These are phyloP conservation scores for Cercocebus atys DNA, from an alignment of 2,113 vertebrate genomes.

Conservation along the genomic window DNA sequence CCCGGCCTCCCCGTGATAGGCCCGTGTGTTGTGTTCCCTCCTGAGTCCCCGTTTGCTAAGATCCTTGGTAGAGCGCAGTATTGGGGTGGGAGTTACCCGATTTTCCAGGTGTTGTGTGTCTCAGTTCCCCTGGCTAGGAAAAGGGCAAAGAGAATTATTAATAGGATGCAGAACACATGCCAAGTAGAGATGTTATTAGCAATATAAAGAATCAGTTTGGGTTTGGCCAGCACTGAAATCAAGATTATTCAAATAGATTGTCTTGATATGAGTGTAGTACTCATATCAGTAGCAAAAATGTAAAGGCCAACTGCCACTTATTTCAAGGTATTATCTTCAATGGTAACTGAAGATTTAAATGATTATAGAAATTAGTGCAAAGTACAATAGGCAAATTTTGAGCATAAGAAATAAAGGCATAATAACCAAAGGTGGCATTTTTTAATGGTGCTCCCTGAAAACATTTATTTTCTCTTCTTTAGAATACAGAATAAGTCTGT, in stretches of 20 bases:
- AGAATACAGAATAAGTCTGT: background rate
- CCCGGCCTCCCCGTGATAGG: too few relatives aligned
- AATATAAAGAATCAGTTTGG: background rate
- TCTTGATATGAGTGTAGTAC: background rate
- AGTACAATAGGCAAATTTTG: background rate
- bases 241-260: background rate
- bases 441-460: background rate
- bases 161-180: background rate
- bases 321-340: background rate
- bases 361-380: background rate
- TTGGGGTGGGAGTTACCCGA: too few relatives aligned
- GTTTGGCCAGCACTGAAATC: background rate
- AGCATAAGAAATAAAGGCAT: background rate
- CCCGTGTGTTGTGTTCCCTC: too few relatives aligned
- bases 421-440: background rate
- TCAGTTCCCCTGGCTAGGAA: too few relatives aligned
- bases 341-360: background rate
- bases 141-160: background rate
- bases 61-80: too few relatives aligned
- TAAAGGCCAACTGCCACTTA: background rate
- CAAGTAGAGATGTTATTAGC: background rate
- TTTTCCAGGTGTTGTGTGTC: too few relatives aligned
- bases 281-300: background rate
- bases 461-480: background rate
- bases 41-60: too few relatives aligned